These are phyloP conservation scores for Phoeniculus purpureus DNA, from an alignment of 2,797 vertebrate genomes.

Conservation along the genomic window DNA sequence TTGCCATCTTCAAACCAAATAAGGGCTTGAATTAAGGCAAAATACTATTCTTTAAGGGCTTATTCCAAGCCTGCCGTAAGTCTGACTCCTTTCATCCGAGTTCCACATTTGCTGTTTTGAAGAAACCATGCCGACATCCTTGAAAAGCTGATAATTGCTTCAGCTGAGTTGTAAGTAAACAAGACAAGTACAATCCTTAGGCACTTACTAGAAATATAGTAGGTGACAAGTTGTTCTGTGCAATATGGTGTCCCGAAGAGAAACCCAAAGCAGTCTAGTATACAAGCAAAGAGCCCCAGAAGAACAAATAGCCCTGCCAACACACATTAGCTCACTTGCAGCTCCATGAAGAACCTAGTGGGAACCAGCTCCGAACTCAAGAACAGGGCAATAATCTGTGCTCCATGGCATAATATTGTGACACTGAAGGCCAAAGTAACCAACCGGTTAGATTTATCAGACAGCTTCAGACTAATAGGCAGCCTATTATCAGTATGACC, in stretches of 20 bases:
- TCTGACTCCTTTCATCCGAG: not conserved
- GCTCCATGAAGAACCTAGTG: not conserved
- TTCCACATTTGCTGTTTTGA: not conserved
- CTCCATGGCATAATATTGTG: accelerated
- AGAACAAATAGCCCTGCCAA: conserved; percentile 9
- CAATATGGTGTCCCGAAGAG: not conserved
- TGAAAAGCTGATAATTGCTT: not conserved
- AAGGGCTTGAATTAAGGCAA: not conserved
- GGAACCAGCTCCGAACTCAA: not conserved
- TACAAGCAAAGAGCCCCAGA: not conserved
- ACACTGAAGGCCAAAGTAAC: not conserved
- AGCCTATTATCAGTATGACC: not conserved
- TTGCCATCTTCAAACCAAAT: not conserved
- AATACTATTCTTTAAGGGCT: not conserved
- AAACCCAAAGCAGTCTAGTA: not conserved
- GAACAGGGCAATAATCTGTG: not conserved
- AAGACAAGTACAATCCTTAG: not conserved
- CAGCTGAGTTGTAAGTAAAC: not conserved
- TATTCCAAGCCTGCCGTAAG: not conserved
- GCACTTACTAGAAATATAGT: not conserved
- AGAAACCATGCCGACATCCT: not conserved
- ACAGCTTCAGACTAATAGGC: not conserved
- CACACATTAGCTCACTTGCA: not conserved
- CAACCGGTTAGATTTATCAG: not conserved
- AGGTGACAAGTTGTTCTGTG: not conserved